Base-by-base conservation (phyloP, 2,797 vertebrate species). In the Microctenopoma lineatum region DNA sequence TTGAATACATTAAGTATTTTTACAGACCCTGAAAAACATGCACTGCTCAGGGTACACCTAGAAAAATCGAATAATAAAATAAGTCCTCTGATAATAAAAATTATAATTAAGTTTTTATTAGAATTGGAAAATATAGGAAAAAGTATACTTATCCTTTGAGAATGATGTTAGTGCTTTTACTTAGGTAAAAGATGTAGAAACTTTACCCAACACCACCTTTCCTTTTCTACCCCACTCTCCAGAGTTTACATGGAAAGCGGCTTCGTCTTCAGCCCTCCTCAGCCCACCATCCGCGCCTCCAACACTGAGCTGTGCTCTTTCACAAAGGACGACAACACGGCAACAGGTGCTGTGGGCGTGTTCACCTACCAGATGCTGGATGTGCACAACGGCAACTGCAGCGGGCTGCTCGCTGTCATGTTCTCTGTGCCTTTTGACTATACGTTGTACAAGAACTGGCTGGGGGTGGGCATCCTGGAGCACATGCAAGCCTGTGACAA, bases 401-500 rank as follows among this genome's bases (percentile, higher is more conserved):
- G 8, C 0, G 57, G 85, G 55, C 0, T 85, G 26, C 34, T 92
- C 1, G 85, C 90, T 11, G 0, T 92, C 80, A 92, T 92, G 91
- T 92, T 93, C 87, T 93, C 92, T 0, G 91, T 92, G 81, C 92
- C 92, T 0, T 93, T 83, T 7, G 90, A 93, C 71, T 87, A 89
- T 50, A 90, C 73, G 87, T 39, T 91, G 76, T 92, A 89, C 85
- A 82, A 87, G 66, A 92, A 92, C 84, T 90, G 86, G 90, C 45
- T 91, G 5, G 85, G 25, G 0, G 48, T 92, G 45, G 92, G 92
- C 3, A 0, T 91, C 50, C 91, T 90, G 0, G 71, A 83, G 26
- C 5, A 25, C 25, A 12, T 47, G 0, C 32, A 0, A 0, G 3
- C 21, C 1, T 84, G 81, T 10, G 75, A 92, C 3, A 1, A 75